These are phyloP conservation scores for Coleophora flavipennella DNA, from an alignment of 2,888 invertebrate genomes.

Conservation along the genomic window DNA sequence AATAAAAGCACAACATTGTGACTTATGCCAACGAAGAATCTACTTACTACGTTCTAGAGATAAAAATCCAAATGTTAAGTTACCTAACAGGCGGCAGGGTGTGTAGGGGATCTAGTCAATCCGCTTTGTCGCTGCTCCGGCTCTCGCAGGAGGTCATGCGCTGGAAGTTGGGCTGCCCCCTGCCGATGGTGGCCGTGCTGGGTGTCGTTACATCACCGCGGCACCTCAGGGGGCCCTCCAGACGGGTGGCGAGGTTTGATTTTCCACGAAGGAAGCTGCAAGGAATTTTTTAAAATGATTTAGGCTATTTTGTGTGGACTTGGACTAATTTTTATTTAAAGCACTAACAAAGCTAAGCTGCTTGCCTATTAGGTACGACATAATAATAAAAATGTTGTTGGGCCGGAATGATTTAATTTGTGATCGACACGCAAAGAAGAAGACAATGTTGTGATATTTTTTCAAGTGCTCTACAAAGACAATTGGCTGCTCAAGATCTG, in stretches of 20 bases:
- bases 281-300: background rate
- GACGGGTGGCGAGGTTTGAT: slow-evolving; percentile 69
- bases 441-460: no score
- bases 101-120: slow-evolving; percentile 87
- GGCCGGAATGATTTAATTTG: no score
- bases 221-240: slow-evolving; percentile 59
- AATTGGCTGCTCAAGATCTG: no score
- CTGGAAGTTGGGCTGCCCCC: slow-evolving; percentile 83
- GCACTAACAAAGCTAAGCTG: no score
- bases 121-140: slow-evolving; percentile 82
- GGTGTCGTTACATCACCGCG: slow-evolving; percentile 80
- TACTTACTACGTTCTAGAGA: no score
- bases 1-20: slow-evolving; percentile 12
- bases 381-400: no score
- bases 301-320: no score
- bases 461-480: no score
- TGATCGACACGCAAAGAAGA: no score
- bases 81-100: slow-evolving; percentile 64
- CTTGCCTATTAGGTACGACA: no score
- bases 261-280: slow-evolving; percentile 92
- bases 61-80: slow-evolving; percentile 1
- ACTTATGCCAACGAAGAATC: no score
- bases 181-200: slow-evolving; percentile 76
- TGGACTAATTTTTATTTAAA: no score
- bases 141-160: slow-evolving; percentile 91